These are phyloP conservation scores for Mya arenaria DNA, from an alignment of 1,140 invertebrate species.

Conservation along the genomic window DNA sequence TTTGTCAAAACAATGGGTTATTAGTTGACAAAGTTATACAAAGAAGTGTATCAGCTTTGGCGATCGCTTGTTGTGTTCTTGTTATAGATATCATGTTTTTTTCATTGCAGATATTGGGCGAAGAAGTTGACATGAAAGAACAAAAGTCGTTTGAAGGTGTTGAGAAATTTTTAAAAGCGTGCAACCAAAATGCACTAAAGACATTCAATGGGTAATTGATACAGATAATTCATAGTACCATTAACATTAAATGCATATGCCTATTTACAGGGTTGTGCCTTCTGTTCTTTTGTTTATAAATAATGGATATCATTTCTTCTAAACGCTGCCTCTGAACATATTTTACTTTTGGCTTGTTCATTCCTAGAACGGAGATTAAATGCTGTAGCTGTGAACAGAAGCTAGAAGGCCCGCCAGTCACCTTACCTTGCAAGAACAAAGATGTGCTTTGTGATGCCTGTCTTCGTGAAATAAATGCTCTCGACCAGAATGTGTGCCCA, in stretches of 20 bases:
- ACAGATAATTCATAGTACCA: no score
- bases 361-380: conserved; percentile 2
- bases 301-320: no score
- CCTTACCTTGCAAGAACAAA: conserved; percentile 10
- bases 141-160: conserved; percentile 37
- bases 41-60: no score
- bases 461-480: not conserved
- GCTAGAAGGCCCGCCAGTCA: conserved; percentile 27
- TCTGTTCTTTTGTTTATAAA: no score
- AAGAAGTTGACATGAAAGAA: conserved; percentile 54
- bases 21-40: no score
- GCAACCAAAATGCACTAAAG: conserved; percentile 11
- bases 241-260: no score
- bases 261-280: no score
- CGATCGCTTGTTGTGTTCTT: not conserved
- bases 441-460: conserved; percentile 25
- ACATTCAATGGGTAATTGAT: not conserved
- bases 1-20: not conserved
- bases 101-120: conserved; percentile 40
- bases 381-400: conserved; percentile 12
- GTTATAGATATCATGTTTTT: not conserved
- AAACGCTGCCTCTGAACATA: no score
- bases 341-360: no score
- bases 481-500: not conserved
- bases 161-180: conserved; percentile 58